A percentile compares a stretch with the other conserved stretches of the same genome.
These are phyloP conservation scores for Regulus satrapa DNA, from an alignment of 2,113 vertebrate species.

Conservation along the genomic window DNA sequence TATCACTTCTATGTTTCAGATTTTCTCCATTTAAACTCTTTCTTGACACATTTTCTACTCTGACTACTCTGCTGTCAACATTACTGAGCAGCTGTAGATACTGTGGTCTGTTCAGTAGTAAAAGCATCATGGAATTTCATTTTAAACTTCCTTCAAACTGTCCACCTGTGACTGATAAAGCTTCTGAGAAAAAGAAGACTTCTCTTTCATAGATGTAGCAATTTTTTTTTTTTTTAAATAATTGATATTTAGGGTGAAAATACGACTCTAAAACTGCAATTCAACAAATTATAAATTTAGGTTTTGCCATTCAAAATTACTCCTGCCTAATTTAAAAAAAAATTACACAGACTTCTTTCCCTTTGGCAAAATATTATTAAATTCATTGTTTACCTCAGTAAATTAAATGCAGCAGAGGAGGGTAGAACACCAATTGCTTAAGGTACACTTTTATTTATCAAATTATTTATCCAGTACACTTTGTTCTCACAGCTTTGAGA, in stretches of 20 bases:
- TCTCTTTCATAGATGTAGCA: neutral
- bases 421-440: neutral
- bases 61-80: neutral
- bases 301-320: neutral
- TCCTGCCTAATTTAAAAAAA: neutral
- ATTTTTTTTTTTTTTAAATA: neutral
- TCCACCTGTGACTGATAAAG: neutral
- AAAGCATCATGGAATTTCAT: neutral
- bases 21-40: neutral
- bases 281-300: neutral
- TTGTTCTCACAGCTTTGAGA: constrained; percentile 8
- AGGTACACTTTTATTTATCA: neutral
- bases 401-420: constrained; percentile 6
- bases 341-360: neutral
- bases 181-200: neutral
- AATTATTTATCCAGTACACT: neutral
- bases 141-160: neutral
- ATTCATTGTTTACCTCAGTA: constrained; percentile 9
- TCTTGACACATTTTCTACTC: neutral
- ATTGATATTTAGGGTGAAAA: neutral
- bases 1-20: neutral
- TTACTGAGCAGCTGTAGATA: neutral
- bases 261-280: neutral
- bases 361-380: neutral
- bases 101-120: neutral